These are phyloP conservation scores for Gambelia wislizenii DNA, from an alignment of 2,797 vertebrate genomes.

Conservation along the genomic window DNA sequence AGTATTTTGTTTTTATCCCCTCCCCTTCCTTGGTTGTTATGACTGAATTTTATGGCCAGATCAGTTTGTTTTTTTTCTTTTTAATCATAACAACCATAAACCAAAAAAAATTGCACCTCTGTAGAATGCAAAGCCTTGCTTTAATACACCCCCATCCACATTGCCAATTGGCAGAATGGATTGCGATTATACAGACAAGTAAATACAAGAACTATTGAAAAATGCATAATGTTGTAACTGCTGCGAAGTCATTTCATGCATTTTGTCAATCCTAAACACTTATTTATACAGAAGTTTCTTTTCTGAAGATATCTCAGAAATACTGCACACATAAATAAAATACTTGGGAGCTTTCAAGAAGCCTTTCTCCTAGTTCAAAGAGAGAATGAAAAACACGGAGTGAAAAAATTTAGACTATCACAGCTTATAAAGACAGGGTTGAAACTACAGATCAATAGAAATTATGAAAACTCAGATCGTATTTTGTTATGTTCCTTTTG, in stretches of 20 bases:
- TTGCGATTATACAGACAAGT: constrained; percentile 36
- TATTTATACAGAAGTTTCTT: constrained; percentile 19
- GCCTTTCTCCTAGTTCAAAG: constrained; percentile 17
- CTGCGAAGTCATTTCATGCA: constrained; percentile 38
- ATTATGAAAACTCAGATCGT: not conserved
- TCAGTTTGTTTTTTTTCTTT: not conserved
- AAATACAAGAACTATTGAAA: constrained; percentile 23
- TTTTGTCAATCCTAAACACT: constrained; percentile 30
- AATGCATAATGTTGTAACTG: constrained; percentile 48
- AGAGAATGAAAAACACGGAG: constrained; percentile 1
- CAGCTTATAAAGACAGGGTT: not conserved
- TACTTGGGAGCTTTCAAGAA: constrained; percentile 14
- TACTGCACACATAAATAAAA: constrained; percentile 15
- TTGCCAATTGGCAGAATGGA: constrained; percentile 40
- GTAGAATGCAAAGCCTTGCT: not conserved
- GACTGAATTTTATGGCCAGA: not conserved
- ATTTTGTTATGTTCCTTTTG: not conserved
- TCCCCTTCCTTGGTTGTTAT: not conserved
- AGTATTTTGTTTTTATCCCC: not conserved
- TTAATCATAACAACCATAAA: not conserved
- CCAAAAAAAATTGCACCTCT: not conserved
- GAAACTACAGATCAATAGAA: not conserved
- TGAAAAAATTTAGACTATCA: not conserved
- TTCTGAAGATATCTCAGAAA: constrained; percentile 39
- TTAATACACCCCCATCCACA: constrained; percentile 28